Percentiles rank a stretch among this genome's conserved stretches.
These are phyloP conservation scores for Pachypeltis micranthus DNA, from an alignment of 1,140 invertebrate genomes.

Conservation along the genomic window DNA sequence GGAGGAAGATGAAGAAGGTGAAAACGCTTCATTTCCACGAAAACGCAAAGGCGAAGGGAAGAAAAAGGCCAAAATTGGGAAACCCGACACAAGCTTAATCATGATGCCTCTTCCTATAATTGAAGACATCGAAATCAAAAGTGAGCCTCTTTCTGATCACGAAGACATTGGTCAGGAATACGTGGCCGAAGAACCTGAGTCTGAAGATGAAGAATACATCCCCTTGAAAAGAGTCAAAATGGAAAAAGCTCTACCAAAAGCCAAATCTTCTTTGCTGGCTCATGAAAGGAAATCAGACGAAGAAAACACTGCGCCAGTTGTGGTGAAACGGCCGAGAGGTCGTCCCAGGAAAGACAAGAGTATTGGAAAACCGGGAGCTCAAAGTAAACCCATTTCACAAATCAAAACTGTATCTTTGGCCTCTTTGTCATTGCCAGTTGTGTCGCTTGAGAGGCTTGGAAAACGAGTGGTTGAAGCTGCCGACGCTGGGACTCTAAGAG, in stretches of 20 bases:
- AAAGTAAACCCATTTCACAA: too few relatives aligned
- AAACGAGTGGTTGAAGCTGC: not conserved
- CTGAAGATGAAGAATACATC: not conserved
- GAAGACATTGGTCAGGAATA: not conserved
- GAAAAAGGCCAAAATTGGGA: not conserved
- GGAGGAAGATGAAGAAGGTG: not conserved
- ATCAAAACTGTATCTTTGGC: not conserved
- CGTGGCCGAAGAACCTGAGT: not conserved
- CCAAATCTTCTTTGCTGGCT: not conserved
- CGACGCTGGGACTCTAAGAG: not conserved
- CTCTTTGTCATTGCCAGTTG: not conserved
- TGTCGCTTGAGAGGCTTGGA: not conserved
- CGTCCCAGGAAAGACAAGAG: not conserved
- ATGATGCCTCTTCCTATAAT: not conserved
- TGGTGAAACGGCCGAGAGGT: not conserved
- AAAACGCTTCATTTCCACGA: not conserved
- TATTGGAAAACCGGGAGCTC: not conserved
- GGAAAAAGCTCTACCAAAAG: not conserved
- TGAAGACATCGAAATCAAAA: not conserved
- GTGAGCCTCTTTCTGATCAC: not conserved
- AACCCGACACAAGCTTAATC: not conserved
- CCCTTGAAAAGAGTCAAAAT: not conserved
- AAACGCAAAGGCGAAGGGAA: not conserved
- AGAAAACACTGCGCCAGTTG: not conserved
- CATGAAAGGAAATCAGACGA: not conserved